Evolutionary conservation across 2,797 vertebrate genomes (phyloP).

Genomic region (Antrozous pallidus): DNA sequence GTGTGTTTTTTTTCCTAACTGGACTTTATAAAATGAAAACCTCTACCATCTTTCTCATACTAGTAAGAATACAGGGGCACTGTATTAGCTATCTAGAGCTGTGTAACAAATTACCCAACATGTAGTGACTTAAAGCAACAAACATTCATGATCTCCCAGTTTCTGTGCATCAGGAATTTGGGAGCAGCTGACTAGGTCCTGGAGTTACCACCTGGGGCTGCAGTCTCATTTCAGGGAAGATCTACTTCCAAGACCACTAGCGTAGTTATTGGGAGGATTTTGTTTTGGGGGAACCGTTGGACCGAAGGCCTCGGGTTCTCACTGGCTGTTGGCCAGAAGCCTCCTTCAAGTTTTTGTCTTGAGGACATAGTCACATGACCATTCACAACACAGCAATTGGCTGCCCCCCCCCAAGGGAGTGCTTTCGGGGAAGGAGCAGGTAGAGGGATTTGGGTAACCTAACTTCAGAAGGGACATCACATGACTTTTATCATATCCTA

Average conservation of each 20-base stretch:
- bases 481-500: background rate
- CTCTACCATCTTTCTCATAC: background rate
- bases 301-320: background rate
- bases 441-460: background rate
- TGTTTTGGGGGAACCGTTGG: background rate
- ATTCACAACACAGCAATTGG: background rate
- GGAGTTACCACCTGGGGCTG: background rate
- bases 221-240: background rate
- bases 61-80: background rate
- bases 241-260: background rate
- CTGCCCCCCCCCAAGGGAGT: background rate
- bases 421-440: background rate
- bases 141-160: background rate
- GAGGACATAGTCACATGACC: background rate
- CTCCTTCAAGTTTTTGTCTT: background rate
- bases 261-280: background rate
- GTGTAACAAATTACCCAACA: slow-evolving; percentile 9
- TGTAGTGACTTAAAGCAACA: background rate
- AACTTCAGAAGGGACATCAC: background rate
- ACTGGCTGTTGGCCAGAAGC: background rate
- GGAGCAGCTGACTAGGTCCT: background rate
- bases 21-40: slow-evolving; percentile 33
- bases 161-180: background rate
- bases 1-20: background rate
- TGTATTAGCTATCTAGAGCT: background rate